Percentiles rank a stretch among this genome's conserved stretches.
Evolutionary conservation across 2,888 invertebrate species (phyloP).

Genomic region (Lissocephala sabroskyi): DNA sequence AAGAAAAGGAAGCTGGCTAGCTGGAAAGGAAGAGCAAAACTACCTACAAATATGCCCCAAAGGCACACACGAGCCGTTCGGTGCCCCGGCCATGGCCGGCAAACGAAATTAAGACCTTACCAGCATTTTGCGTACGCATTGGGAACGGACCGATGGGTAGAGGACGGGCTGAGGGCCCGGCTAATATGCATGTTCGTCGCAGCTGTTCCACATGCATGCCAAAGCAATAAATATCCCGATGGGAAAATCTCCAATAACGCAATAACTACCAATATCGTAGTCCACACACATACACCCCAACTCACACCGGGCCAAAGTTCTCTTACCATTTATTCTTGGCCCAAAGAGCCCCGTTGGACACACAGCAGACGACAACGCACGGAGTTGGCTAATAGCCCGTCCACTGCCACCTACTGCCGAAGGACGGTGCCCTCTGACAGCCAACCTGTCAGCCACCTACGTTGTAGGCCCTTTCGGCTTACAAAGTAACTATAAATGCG

Average conservation of each 20-base stretch:
- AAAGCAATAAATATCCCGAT: slow-evolving; percentile 63
- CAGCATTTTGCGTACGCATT: background rate
- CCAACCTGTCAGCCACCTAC: background rate
- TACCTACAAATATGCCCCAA: background rate
- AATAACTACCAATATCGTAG: slow-evolving; percentile 60
- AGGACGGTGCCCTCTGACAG: background rate
- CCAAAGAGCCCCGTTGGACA: background rate
- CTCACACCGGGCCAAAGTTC: too few relatives aligned
- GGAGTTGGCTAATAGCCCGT: slow-evolving; percentile 43
- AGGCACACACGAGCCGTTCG: too few relatives aligned
- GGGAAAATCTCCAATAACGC: slow-evolving; percentile 64
- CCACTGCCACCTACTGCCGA: too few relatives aligned
- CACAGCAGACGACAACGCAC: background rate
- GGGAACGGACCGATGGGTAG: background rate
- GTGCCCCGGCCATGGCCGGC: slow-evolving; percentile 8
- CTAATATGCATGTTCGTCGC: slow-evolving; percentile 66
- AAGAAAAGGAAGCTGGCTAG: background rate
- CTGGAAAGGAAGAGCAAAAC: slow-evolving; percentile 2
- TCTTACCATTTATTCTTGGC: background rate
- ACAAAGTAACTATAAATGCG: slow-evolving; percentile 64
- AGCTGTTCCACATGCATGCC: slow-evolving; percentile 60
- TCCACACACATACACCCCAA: background rate
- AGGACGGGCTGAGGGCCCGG: slow-evolving; percentile 9
- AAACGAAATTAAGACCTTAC: slow-evolving; percentile 49
- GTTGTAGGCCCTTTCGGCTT: slow-evolving; percentile 40